Evolutionary conservation across 64 coral and sea anemone species (phyloP), one percentile per base, ranked within the genome.

Genomic region (Actinia equina): DNA sequence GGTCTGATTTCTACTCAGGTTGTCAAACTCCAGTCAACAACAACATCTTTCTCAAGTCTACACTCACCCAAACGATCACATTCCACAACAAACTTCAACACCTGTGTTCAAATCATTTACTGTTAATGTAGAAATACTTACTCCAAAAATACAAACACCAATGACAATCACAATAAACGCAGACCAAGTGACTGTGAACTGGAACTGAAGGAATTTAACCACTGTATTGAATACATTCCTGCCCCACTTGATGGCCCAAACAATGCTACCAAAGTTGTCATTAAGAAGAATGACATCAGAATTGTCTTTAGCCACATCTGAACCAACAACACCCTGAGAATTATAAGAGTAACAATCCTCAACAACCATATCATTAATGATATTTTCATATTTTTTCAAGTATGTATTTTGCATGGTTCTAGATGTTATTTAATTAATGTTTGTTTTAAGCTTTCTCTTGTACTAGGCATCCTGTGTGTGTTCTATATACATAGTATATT

Each of bases 231-330:
- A 99, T 18, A 99, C 94, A 82, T 94, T 94, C 52, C 97, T 90
- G 10, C 97, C 97, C 97, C 97, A 99, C 83, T 95, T 99, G 9
- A 99, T 90, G 2, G 97, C 97, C 63, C 85, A 89, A 11, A 99
- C 97, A 86, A 99, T 99, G 55, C 97, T 99, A 25, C 86, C 89
- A 80, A 99, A 99, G 83, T 99, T 92, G 59, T 99, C 97, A 83
- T 93, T 90, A 6, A 94, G 83, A 42, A 99, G 88, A 52, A 99
- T 93, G 12, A 99, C 93, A 83, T 99, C 97, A 52, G 93, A 77
- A 53, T 91, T 90, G 45, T 99, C 97, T 77, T 95, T 95, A 1
- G 97, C 88, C 18, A 99, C 91, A 90, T 95, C 97, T 55, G 97
- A 95, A 46, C 97, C 97, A 77, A 88, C 93, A 26, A 99, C 93